phyloP scores from a whole-genome alignment of 2,113 vertebrate species.

The Mormoops blainvillei region DNA sequence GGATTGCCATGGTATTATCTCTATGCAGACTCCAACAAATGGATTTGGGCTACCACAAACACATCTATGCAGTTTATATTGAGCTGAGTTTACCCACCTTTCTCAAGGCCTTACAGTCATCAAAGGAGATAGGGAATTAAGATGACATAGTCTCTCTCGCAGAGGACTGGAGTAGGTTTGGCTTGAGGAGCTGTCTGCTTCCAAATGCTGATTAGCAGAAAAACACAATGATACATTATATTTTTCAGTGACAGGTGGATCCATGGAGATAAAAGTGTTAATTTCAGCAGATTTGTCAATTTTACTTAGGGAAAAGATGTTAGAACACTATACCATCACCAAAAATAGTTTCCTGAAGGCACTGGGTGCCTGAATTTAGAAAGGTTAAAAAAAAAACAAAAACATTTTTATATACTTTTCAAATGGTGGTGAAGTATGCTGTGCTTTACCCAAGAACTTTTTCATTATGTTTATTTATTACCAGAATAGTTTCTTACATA shows the following conservation, averaged over 20 bases:
- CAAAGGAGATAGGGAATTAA: background rate
- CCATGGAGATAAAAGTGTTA: slow-evolving; percentile 45
- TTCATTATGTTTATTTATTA: background rate
- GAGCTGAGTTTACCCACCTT: background rate
- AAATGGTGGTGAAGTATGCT: slow-evolving; percentile 10
- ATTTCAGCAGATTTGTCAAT: slow-evolving; percentile 35
- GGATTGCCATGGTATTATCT: background rate
- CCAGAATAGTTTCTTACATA: background rate
- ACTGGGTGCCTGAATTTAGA: slow-evolving; percentile 51
- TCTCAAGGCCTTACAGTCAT: background rate
- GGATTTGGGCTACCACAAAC: background rate
- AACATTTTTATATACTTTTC: slow-evolving; percentile 51
- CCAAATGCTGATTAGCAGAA: background rate
- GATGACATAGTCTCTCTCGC: background rate
- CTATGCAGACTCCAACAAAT: background rate
- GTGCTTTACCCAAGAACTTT: background rate
- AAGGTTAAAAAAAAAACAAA: slow-evolving; percentile 62
- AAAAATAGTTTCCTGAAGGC: slow-evolving; percentile 58
- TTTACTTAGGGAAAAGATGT: slow-evolving; percentile 43
- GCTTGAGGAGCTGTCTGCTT: slow-evolving; percentile 11
- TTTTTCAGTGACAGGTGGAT: background rate
- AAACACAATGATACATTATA: slow-evolving; percentile 34
- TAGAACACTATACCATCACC: slow-evolving; percentile 39
- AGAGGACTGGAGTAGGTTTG: background rate
- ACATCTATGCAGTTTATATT: background rate